Conservation (phyloP, 2,888 invertebrate species). For the Saturnia japonica region DNA sequence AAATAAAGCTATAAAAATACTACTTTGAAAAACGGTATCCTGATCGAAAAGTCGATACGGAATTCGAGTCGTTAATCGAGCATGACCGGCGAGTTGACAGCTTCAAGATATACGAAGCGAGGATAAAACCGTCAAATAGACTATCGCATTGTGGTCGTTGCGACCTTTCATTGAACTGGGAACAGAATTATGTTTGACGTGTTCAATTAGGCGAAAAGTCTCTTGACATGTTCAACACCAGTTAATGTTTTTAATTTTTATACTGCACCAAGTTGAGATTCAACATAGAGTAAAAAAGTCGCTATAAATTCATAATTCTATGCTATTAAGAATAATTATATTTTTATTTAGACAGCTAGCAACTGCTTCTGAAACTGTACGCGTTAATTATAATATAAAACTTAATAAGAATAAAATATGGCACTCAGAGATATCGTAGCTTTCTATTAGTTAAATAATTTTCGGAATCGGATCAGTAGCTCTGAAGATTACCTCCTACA, state of each 20-base stretch:
- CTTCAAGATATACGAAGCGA: constrained; percentile 32
- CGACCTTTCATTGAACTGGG: constrained; percentile 31
- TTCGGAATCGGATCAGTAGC: background rate
- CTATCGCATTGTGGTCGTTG: constrained; percentile 30
- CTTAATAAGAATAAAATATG: background rate
- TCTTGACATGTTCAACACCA: constrained; percentile 20
- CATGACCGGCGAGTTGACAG: constrained; percentile 22
- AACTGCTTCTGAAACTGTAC: no score
- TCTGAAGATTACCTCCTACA: background rate
- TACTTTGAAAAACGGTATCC: constrained; percentile 14
- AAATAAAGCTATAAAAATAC: background rate
- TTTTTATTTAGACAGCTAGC: no score
- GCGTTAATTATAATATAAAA: no score
- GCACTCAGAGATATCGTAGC: background rate
- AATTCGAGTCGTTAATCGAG: constrained; percentile 22
- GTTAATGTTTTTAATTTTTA: background rate
- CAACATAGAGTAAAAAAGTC: no score
- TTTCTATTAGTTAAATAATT: background rate
- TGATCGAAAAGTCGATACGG: constrained; percentile 20
- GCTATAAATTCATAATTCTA: no score
- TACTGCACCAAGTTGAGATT: background rate
- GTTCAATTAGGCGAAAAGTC: constrained; percentile 37
- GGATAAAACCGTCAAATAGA: constrained; percentile 34
- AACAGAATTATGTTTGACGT: constrained; percentile 30
- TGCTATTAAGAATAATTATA: no score